Percentiles rank a stretch among this genome's conserved stretches.
Evolutionary conservation across 2,888 invertebrate species (phyloP).

Genomic region (Apodemia hepburni): DNA sequence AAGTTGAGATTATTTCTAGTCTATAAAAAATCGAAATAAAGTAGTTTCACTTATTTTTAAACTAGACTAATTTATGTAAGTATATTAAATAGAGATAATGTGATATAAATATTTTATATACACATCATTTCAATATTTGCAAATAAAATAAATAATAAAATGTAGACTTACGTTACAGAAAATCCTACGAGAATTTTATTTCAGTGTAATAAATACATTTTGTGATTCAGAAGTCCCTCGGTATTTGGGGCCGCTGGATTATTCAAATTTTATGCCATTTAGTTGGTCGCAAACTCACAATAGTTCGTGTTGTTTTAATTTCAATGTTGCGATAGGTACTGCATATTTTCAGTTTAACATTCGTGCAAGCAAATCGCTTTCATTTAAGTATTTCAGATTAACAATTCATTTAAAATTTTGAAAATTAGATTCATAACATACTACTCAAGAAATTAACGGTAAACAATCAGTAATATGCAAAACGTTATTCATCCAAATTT

Average conservation of each 20-base stretch:
- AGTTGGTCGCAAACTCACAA: conserved; percentile 30
- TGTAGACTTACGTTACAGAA: not conserved
- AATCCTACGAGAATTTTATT: conserved; percentile 22
- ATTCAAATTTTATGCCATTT: conserved; percentile 58
- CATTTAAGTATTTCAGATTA: too few species aligned
- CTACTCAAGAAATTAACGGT: too few species aligned
- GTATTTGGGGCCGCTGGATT: conserved; percentile 38
- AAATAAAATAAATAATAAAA: conserved; percentile 5
- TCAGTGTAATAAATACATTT: conserved; percentile 27
- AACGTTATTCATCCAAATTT: too few species aligned
- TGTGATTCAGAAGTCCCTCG: conserved; percentile 38
- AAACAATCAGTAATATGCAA: too few species aligned
- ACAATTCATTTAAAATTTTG: too few species aligned
- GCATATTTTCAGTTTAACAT: conserved; percentile 8
- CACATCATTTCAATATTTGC: not conserved
- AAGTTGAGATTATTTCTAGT: too few species aligned
- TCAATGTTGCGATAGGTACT: not conserved
- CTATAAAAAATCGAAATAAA: too few species aligned
- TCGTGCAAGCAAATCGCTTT: not conserved
- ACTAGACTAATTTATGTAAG: too few species aligned
- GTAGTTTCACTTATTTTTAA: too few species aligned
- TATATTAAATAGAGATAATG: too few species aligned
- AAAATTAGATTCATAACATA: too few species aligned
- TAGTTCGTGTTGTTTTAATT: conserved; percentile 30
- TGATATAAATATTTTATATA: too few species aligned